Conservation (phyloP, 2,113 vertebrate species). For the Procavia capensis region DNA sequence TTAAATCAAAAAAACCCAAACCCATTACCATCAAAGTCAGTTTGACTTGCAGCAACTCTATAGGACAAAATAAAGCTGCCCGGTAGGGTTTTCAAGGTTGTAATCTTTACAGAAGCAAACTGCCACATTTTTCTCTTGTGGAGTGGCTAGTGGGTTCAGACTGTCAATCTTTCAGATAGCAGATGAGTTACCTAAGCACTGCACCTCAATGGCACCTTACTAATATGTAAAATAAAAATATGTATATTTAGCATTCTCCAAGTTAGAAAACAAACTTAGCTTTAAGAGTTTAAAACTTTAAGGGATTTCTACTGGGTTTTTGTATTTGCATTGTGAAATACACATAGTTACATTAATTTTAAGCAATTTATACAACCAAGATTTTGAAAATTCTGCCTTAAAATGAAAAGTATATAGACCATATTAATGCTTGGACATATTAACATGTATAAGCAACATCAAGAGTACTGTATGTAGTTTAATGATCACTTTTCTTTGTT, state of each 20-base stretch:
- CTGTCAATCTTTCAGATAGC: too few species aligned
- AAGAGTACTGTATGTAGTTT: not conserved
- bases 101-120: too few species aligned
- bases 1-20: not conserved
- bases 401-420: not conserved
- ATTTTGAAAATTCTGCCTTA: not conserved
- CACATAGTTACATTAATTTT: not conserved
- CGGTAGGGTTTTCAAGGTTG: too few species aligned
- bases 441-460: not conserved
- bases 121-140: too few species aligned
- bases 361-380: not conserved
- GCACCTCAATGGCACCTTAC: not conserved
- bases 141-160: too few species aligned
- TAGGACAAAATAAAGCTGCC: too few species aligned
- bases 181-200: too few species aligned
- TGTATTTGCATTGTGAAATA: not conserved
- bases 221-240: not conserved
- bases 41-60: too few species aligned
- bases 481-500: not conserved
- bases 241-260: not conserved
- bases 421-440: slow-evolving; percentile 22
- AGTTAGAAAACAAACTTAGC: slow-evolving; percentile 41
- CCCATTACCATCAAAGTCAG: not conserved
- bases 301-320: not conserved
- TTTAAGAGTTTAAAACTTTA: not conserved